These are phyloP conservation scores for Acanthopagrus latus DNA, from an alignment of 2,797 vertebrate species.

Conservation along the genomic window DNA sequence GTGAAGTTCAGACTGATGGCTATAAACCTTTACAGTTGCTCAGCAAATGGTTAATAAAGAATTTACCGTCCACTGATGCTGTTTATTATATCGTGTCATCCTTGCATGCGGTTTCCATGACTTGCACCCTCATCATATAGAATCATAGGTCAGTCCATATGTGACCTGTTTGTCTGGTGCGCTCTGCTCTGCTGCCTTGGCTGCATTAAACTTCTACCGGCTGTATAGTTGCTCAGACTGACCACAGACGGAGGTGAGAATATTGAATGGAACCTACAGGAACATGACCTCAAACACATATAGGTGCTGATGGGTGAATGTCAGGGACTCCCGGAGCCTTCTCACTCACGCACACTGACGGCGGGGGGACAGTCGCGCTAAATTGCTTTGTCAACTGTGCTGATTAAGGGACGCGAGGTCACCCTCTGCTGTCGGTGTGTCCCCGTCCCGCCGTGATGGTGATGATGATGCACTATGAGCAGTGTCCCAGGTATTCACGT, in stretches of 20 bases:
- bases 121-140: no score
- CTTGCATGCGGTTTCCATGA: no score
- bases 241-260: slow-evolving; percentile 3
- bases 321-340: slow-evolving; percentile 57
- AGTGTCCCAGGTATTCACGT: slow-evolving; percentile 7
- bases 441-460: slow-evolving; percentile 29
- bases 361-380: slow-evolving; percentile 17
- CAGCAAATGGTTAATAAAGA: no score
- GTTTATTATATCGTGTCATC: no score
- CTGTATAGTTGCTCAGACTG: not conserved
- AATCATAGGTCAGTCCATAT: not conserved
- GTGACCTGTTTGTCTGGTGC: not conserved
- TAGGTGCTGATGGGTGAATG: slow-evolving; percentile 39
- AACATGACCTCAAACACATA: slow-evolving; percentile 13
- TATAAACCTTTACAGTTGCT: no score
- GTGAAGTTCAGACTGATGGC: no score
- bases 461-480: slow-evolving; percentile 62
- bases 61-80: no score
- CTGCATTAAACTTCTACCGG: not conserved
- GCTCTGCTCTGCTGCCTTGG: not conserved
- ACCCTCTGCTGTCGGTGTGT: slow-evolving; percentile 54
- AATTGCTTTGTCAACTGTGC: slow-evolving; percentile 72
- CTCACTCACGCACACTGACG: slow-evolving; percentile 35
- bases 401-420: slow-evolving; percentile 76
- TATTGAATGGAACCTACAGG: not conserved